Percentiles rank a stretch among this genome's conserved stretches.
phyloP scores from a whole-genome alignment of 2,888 invertebrate genomes.

The Campoplex nolae region DNA sequence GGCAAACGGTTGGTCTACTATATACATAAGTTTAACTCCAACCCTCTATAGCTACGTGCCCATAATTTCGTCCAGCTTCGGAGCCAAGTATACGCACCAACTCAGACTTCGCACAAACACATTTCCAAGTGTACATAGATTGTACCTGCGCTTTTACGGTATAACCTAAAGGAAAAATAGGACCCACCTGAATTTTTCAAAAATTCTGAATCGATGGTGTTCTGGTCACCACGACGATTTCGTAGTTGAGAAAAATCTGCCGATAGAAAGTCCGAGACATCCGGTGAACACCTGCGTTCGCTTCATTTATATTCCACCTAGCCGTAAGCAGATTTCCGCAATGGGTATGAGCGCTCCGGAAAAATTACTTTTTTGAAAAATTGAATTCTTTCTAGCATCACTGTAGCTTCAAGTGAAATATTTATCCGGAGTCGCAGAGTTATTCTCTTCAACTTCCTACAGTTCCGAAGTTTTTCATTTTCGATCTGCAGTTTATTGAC shows the following conservation, averaged over 20 bases:
- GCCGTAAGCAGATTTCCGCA: not conserved
- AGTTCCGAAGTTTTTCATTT: not conserved
- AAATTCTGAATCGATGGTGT: constrained; percentile 12
- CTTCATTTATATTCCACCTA: constrained; percentile 12
- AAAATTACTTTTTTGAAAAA: not conserved
- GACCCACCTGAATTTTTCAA: constrained; percentile 52
- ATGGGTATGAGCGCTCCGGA: not conserved
- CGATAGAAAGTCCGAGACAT: not conserved
- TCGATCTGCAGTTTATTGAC: not conserved
- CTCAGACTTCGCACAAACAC: not conserved
- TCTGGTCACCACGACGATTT: constrained; percentile 7
- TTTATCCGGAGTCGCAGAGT: not conserved
- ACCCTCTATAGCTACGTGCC: constrained; percentile 17
- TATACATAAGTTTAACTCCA: constrained; percentile 38
- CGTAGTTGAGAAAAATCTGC: not conserved
- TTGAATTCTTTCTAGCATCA: not conserved
- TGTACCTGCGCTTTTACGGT: constrained; percentile 60
- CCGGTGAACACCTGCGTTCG: constrained; percentile 21
- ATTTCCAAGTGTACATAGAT: not conserved
- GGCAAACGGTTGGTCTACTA: constrained; percentile 53
- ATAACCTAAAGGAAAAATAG: constrained; percentile 15
- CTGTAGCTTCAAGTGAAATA: not conserved
- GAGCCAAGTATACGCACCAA: constrained; percentile 16
- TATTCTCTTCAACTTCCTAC: not conserved
- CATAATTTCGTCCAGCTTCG: constrained; percentile 16